phyloP scores from a whole-genome alignment of 2,113 vertebrate species.

The Heliornis fulica region DNA sequence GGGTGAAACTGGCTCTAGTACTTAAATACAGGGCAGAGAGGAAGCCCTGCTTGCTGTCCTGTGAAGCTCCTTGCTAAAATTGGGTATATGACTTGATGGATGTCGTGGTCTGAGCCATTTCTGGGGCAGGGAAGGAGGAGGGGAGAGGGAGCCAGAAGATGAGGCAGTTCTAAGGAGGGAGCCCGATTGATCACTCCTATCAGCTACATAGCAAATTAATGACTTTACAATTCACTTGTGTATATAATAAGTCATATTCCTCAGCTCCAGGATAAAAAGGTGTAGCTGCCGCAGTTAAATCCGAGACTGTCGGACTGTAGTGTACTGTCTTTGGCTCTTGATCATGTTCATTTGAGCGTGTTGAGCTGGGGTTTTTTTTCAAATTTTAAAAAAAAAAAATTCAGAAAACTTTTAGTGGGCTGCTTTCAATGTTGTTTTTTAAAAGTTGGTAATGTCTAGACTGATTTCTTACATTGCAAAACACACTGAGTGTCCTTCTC shows the following conservation, averaged over 20 bases:
- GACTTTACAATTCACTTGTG: slow-evolving; percentile 44
- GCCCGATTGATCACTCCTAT: background rate
- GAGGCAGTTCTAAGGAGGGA: background rate
- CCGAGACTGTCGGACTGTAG: too few species aligned
- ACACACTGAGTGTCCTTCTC: slow-evolving; percentile 9
- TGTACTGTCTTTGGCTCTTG: background rate
- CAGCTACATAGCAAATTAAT: slow-evolving; percentile 8
- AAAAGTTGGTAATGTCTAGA: slow-evolving; percentile 46
- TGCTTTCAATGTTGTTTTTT: slow-evolving; percentile 48
- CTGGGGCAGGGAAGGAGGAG: background rate
- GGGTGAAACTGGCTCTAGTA: background rate
- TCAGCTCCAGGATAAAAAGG: background rate
- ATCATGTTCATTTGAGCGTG: background rate
- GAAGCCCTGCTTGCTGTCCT: background rate
- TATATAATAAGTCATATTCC: background rate
- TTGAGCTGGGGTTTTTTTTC: background rate
- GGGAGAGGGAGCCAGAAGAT: background rate
- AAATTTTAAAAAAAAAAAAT: background rate
- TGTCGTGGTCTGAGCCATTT: background rate
- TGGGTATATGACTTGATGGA: background rate
- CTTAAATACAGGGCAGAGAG: background rate
- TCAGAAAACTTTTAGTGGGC: background rate
- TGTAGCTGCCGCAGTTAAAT: background rate
- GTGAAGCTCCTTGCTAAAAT: background rate
- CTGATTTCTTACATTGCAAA: slow-evolving; percentile 41